Evolutionary conservation across 2,797 vertebrate genomes (phyloP).

Genomic region (Phoebastria nigripes): DNA sequence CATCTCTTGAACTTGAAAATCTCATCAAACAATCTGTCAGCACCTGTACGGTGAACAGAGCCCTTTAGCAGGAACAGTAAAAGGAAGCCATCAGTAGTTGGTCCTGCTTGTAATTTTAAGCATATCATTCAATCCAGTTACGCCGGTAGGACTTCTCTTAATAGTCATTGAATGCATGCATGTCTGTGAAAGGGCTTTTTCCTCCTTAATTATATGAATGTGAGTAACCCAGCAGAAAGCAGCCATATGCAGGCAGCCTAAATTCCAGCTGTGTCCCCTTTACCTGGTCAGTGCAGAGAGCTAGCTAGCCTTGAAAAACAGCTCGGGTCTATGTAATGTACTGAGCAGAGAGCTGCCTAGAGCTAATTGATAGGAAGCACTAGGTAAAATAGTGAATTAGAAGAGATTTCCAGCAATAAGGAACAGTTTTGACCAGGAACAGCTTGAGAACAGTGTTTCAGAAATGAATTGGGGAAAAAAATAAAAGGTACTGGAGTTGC

Average conservation of each 20-base stretch:
- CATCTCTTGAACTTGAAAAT: neutral
- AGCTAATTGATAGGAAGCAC: neutral
- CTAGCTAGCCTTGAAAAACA: fast-evolving
- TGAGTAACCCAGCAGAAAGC: neutral
- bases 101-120: neutral
- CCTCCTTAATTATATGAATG: neutral
- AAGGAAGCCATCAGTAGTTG: neutral
- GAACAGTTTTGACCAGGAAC: neutral
- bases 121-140: neutral
- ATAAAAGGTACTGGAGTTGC: neutral
- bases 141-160: neutral
- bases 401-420: neutral
- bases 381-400: neutral
- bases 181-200: neutral
- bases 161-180: fast-evolving
- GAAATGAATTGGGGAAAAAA: neutral
- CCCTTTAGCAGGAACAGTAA: neutral
- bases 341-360: neutral
- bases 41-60: neutral
- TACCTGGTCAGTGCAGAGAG: neutral
- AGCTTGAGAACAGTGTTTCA: neutral
- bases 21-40: slow-evolving; percentile 22
- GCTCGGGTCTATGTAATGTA: fast-evolving
- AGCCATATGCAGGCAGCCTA: neutral
- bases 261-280: neutral